phyloP scores from a whole-genome alignment of 1,140 invertebrate genomes.

The Gryllus bimaculatus region DNA sequence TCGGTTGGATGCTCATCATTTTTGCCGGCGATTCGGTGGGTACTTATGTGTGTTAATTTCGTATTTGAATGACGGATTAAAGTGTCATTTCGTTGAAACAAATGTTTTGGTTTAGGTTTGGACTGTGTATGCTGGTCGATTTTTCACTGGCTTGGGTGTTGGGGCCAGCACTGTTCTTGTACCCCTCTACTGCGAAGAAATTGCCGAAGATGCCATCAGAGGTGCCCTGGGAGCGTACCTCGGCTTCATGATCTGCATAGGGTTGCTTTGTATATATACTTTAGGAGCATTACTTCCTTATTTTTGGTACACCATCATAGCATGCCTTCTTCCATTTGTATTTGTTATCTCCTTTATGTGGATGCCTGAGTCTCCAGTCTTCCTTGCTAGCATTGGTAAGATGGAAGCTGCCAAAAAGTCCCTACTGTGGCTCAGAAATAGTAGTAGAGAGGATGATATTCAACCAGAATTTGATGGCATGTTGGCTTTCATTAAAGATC shows the following conservation, averaged over 20 bases:
- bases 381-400: constrained; percentile 24
- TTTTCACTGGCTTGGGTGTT: neutral
- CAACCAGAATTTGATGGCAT: neutral
- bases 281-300: constrained; percentile 67
- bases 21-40: constrained; percentile 22
- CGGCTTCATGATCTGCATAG: constrained; percentile 64
- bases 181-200: neutral
- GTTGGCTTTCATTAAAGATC: neutral
- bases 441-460: neutral
- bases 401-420: constrained; percentile 22
- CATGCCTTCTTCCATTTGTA: constrained; percentile 26
- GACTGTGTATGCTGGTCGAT: neutral
- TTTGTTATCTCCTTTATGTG: constrained; percentile 30
- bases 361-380: constrained; percentile 40
- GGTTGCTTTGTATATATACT: constrained; percentile 64
- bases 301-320: constrained; percentile 31
- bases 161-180: neutral
- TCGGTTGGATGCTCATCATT: constrained; percentile 34
- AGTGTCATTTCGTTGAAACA: neutral
- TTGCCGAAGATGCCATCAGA: constrained; percentile 36
- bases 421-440: neutral
- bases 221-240: constrained; percentile 72
- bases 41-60: neutral
- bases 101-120: constrained; percentile 30
- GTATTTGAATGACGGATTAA: constrained; percentile 39